These are phyloP conservation scores for Eurytemora carolleeae DNA, from an alignment of 1,140 invertebrate genomes.

Conservation along the genomic window DNA sequence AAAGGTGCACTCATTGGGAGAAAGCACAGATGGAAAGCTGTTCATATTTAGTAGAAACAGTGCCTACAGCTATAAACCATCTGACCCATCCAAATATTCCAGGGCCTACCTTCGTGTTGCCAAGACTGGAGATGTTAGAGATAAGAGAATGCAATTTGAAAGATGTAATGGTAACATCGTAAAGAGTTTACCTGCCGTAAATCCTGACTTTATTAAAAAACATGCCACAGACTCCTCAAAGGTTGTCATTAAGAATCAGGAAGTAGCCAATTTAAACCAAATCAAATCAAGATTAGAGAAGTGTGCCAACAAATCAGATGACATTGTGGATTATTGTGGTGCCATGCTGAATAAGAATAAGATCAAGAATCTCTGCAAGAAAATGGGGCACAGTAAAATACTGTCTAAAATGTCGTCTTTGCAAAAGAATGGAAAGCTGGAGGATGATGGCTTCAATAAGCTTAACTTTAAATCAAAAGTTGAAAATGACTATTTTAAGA, in stretches of 20 bases:
- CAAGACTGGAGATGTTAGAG: not conserved
- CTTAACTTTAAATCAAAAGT: not conserved
- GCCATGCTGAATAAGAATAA: not conserved
- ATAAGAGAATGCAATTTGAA: not conserved
- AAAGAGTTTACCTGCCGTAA: not conserved
- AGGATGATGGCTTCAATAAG: not conserved
- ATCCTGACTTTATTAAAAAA: not conserved
- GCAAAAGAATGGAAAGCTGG: not conserved
- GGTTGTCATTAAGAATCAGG: slow-evolving; percentile 3
- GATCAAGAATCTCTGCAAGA: slow-evolving; percentile 3
- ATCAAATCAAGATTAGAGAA: not conserved
- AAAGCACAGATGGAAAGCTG: not conserved
- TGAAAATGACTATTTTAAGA: not conserved
- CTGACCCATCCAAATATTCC: not conserved
- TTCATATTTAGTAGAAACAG: not conserved
- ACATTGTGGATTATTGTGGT: not conserved
- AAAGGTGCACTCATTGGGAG: not conserved
- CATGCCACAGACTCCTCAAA: slow-evolving; percentile 2
- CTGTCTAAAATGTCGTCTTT: slow-evolving; percentile 2
- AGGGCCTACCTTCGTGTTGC: not conserved
- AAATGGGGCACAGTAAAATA: slow-evolving; percentile 2
- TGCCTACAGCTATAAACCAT: not conserved
- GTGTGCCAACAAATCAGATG: not conserved
- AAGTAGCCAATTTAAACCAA: not conserved
- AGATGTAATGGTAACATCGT: not conserved